Evolutionary conservation across 2,797 vertebrate genomes (phyloP).

Genomic region (Poecilia velifera): DNA sequence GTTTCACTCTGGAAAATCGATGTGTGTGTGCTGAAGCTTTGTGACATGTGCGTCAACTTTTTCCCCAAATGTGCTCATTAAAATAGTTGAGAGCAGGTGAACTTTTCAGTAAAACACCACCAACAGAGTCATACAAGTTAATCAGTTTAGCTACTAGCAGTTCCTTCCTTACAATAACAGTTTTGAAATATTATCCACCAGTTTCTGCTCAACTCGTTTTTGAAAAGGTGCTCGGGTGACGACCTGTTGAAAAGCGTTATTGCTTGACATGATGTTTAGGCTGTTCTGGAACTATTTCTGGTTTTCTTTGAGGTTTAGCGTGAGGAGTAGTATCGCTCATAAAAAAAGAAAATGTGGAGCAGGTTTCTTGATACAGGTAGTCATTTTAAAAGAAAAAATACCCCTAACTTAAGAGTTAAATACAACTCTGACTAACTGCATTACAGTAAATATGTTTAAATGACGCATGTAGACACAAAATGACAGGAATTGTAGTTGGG

Average conservation of each 20-base stretch:
- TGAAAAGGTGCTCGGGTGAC: conserved; percentile 54
- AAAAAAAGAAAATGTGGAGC: neutral
- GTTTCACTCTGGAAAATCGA: conserved; percentile 23
- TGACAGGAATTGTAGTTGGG: neutral
- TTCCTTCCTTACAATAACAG: conserved; percentile 67
- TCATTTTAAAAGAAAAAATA: neutral
- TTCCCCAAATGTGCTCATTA: conserved; percentile 17
- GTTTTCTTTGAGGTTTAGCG: neutral
- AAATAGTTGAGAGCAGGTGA: conserved; percentile 66
- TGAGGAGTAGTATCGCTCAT: neutral
- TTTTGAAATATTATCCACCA: conserved; percentile 72
- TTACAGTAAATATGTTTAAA: neutral
- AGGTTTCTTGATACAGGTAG: neutral
- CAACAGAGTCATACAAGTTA: conserved; percentile 31
- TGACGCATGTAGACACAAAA: neutral
- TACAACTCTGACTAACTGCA: neutral
- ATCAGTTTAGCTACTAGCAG: conserved; percentile 61
- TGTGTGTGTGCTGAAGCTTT: conserved; percentile 5
- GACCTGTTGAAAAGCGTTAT: conserved; percentile 59
- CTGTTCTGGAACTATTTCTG: neutral
- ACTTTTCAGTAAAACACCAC: conserved; percentile 63
- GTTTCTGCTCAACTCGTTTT: conserved; percentile 60
- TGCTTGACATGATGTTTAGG: neutral
- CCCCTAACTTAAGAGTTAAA: neutral
- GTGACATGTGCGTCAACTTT: conserved; percentile 23